Base-by-base conservation (phyloP, 2,113 vertebrate genomes). In the western clawed frog (Xenopus tropicalis) region DNA sequence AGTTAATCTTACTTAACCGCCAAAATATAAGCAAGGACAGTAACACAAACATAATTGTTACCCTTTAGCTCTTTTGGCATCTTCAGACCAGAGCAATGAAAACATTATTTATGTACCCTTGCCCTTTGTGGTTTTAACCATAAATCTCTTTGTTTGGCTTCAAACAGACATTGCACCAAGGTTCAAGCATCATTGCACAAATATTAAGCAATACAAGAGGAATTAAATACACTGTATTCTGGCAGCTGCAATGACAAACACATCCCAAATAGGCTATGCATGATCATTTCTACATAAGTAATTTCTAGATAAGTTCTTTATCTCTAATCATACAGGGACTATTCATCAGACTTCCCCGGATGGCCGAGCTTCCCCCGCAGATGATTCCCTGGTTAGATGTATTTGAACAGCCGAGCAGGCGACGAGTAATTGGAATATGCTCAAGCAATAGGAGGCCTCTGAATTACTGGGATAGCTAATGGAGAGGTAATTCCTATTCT, bases 341-440 rank as follows among this genome's bases (percentile, higher is more conserved):
- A 54, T 56, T 21, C 54, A 17, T 10, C 12, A 17, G 23, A 37
- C 11, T 58, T 66, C 62, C 52, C 42, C 1, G n/a, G 62, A 44
- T 9, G 22, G 42, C 5, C 23, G 9, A 11, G 29, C 43, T 46
- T 9, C 44, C 13, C n/a, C 25, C 67, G 64, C 54, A 61, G 46
- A 69, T 66, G 25, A 24, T 23, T 59, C 21, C 57, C 57, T 22
- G 57, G 22, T 22, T 59, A 23, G 8, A n/a, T 17, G 6, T 25
- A 68, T 48, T 66, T 66, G 44, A 43, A 66, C 20, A 43, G 42
- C 14, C 23, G 64, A 57, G 24, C 56, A 14, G 21, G 25, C 42
- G 42, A 61, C 58, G 62, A 75, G 24, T 42, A 48, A 46, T 21
- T 25, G 43, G 20, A 70, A 46, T 69, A 42, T 23, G 51, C 20